phyloP scores from a whole-genome alignment of 53 echinoderm and acorn worm species.

The Mesocentrotus franciscanus region DNA sequence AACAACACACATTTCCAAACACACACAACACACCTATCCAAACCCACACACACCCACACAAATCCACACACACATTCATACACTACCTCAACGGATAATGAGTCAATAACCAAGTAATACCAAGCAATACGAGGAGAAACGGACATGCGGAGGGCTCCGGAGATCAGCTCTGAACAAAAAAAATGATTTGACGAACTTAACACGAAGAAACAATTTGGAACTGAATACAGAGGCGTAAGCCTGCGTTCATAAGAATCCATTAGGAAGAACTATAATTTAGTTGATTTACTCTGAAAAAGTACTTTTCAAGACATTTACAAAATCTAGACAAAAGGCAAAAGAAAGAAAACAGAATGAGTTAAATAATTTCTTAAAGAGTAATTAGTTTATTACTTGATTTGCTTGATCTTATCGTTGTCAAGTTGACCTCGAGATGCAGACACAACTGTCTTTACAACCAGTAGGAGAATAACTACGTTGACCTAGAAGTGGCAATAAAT shows the following conservation, averaged over 20 bases:
- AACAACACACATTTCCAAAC: no score
- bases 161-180: no score
- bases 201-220: neutral
- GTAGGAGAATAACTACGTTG: neutral
- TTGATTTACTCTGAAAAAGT: neutral
- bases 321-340: neutral
- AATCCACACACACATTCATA: no score
- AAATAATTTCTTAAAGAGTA: no score
- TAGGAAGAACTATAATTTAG: neutral
- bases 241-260: no score
- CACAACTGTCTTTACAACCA: constrained; percentile 27
- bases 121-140: no score
- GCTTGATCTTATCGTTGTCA: constrained; percentile 29
- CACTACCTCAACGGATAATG: no score
- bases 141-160: no score
- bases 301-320: neutral
- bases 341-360: neutral
- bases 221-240: no score
- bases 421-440: constrained; percentile 40
- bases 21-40: no score
- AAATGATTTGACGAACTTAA: neutral
- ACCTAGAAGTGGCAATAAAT: neutral
- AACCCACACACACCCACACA: no score
- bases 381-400: neutral
- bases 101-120: no score